Evolutionary conservation across 2,888 invertebrate species (phyloP).

Genomic region (Meliscaeva auricollis): DNA sequence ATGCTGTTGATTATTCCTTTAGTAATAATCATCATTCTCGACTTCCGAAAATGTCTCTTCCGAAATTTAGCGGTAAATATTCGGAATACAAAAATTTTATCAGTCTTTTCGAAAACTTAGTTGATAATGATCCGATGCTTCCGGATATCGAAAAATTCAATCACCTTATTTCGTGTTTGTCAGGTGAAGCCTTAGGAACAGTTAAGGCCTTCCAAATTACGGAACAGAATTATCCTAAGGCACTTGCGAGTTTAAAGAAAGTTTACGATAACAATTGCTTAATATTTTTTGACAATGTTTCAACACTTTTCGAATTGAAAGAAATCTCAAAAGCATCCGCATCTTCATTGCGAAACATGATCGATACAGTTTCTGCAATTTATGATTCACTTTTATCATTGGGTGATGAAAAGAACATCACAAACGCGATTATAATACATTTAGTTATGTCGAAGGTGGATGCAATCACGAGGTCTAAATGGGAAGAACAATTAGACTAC

Average conservation of each 20-base stretch:
- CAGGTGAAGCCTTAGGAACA: constrained; percentile 63
- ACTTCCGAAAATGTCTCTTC: constrained; percentile 33
- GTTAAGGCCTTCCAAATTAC: constrained; percentile 50
- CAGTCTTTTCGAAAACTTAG: no score
- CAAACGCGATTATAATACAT: constrained; percentile 70
- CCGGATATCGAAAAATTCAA: constrained; percentile 54
- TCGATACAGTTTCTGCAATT: constrained; percentile 68
- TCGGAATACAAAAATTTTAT: no score
- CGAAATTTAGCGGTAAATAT: no score
- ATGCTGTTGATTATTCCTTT: constrained; percentile 15
- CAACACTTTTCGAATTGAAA: constrained; percentile 67
- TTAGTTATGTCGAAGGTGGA: constrained; percentile 67
- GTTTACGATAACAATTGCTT: neutral
- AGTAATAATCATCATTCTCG: constrained; percentile 9
- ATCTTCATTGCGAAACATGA: constrained; percentile 64
- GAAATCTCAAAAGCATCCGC: constrained; percentile 66
- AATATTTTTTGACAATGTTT: constrained; percentile 23
- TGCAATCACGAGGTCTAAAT: constrained; percentile 23
- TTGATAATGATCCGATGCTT: constrained; percentile 7
- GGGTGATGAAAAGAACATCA: constrained; percentile 63
- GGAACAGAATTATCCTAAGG: constrained; percentile 57
- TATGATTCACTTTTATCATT: constrained; percentile 65
- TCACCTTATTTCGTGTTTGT: constrained; percentile 57
- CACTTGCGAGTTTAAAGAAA: constrained; percentile 9
- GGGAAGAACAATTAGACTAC: constrained; percentile 52